Base-by-base conservation (phyloP, 2,113 vertebrate species). In the Pampusana beccarii region DNA sequence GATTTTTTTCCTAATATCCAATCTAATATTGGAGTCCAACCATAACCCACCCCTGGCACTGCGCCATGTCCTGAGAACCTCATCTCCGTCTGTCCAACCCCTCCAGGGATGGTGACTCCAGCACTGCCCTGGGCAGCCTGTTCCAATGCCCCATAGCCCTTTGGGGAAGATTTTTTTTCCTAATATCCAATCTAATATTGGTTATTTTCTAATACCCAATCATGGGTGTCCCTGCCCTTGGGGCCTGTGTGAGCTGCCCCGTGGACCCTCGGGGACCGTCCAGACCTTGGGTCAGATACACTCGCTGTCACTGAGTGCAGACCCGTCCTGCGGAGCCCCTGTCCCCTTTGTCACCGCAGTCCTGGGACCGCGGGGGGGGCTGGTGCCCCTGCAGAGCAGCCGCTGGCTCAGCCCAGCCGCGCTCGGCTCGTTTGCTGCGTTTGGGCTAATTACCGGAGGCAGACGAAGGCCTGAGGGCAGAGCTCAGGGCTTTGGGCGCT, bases 391-490 rank as follows among this genome's bases (percentile, higher is more conserved):
- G 28, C 56, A 11, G 12, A n/a, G 36, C 28, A 7, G 33, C 42
- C 2, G 42, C 42, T 44, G 42, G 58, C 18, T 31, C 50, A 25
- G 58, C 66, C 50, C n/a, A 2, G 36, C 53, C 8, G 13, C 0
- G 2, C 28, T 10, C 5, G 13, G 1, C 29, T 46, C 1, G 0
- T 44, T 44, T 44, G 42, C 42, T 44, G 48, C 2, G 0, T 69
- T 46, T 18, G 38, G 40, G 29, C 31, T 51, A 5, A 5, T 44
- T 33, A 21, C 48, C 10, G 58, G 53, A 62, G 64, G 56, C 51
- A 33, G 78, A 62, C 31, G 46, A 71, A 66, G 69, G 54, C 53
- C 33, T 5, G 44, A 53, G 48, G 40, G 25, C 42, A 44, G 42
- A 44, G 42, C 20, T 50, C 48, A 9, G 19, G 19, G 48, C 48